Conservation (phyloP, 2,797 vertebrate species). For the Potorous gilbertii region DNA sequence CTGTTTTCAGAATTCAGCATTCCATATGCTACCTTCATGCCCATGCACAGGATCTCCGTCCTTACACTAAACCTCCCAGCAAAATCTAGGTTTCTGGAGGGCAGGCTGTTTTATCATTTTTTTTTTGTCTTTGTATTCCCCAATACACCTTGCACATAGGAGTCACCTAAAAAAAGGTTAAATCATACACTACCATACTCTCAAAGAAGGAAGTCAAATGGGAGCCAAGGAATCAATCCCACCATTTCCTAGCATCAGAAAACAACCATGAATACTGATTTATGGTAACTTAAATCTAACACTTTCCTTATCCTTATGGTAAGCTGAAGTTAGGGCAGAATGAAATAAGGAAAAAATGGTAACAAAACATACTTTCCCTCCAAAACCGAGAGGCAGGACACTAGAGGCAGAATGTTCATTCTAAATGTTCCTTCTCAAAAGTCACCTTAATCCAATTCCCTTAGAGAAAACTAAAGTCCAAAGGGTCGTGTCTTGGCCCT, state of each 20-base stretch:
- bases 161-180: conserved; percentile 11
- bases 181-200: not conserved
- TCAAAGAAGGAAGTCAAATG: conserved; percentile 5
- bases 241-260: not conserved
- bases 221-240: not conserved
- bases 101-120: not conserved
- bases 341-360: not conserved
- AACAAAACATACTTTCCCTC: not conserved
- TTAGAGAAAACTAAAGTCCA: not conserved
- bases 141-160: not conserved
- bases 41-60: not conserved
- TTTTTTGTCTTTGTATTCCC: not conserved
- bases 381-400: not conserved
- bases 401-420: not conserved
- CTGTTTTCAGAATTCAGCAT: not conserved
- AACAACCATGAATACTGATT: not conserved
- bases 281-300: not conserved
- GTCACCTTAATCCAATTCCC: not conserved
- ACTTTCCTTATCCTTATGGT: conserved; percentile 1
- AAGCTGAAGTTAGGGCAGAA: not conserved
- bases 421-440: not conserved
- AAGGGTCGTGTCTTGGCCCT: not conserved
- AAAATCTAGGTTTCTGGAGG: not conserved
- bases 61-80: not conserved
- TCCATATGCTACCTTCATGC: not conserved